Evolutionary conservation across 2,113 vertebrate species (phyloP).

Genomic region (Neolamprologus tretocephalus): DNA sequence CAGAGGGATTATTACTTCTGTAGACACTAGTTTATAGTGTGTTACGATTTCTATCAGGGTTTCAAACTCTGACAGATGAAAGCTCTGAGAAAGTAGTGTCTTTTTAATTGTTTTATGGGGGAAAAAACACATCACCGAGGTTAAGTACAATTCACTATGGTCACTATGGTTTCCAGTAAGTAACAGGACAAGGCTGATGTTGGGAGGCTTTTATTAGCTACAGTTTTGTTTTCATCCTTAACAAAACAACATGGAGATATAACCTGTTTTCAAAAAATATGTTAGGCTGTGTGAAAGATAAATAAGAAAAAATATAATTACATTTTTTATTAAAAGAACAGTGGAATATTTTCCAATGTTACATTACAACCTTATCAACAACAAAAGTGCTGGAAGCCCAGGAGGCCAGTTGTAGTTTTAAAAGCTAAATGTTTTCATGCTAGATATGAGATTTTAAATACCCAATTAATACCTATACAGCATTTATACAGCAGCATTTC

Average conservation of each 20-base stretch:
- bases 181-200: neutral
- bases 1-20: neutral
- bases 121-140: accelerated
- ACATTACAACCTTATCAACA: neutral
- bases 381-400: neutral
- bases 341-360: neutral
- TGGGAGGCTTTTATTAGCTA: neutral
- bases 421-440: neutral
- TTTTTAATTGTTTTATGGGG: neutral
- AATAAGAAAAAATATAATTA: neutral
- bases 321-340: neutral
- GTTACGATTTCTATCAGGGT: neutral
- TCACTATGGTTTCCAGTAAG: neutral
- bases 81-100: neutral
- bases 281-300: neutral
- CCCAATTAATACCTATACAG: neutral
- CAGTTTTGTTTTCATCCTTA: neutral
- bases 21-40: neutral
- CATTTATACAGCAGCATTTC: neutral
- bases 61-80: neutral
- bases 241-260: neutral
- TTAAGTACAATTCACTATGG: neutral
- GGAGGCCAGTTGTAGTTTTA: neutral
- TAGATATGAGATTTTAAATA: neutral
- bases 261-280: neutral